Base-by-base conservation (phyloP, 2,113 vertebrate species). In the Lamprologus speciosus region DNA sequence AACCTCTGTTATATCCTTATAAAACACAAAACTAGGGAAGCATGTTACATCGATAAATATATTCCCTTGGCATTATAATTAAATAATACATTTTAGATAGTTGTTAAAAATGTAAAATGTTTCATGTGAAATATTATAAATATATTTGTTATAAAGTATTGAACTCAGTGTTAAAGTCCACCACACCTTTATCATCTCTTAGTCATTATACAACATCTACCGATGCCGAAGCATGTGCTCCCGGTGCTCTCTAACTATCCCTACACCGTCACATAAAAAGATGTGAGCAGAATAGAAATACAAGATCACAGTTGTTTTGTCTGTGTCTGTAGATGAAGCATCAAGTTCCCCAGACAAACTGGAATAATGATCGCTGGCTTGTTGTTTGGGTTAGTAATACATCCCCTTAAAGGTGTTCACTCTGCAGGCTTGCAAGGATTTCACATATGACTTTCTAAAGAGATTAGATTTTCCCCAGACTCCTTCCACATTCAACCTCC, bases 391-490 rank as follows among this genome's bases (percentile, higher is more conserved):
- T 19, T 78, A 78, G 23, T 78, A n/a, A n/a, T 31, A 78, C 23
- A 31, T 50, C 16, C 45, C 23, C 16, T 78, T 78, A 78, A 78
- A 50, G 3, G 6, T 12, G 26, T 78, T 50, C 7, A 50, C 26
- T 78, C 23, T 78, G 42, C 45, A 78, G 70, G 45, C 9, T 12
- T 78, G 26, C 70, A 19, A 31, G 50, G 16, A 31, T n/a, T 78
- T 78, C 42, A 50, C 16, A 78, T 19, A 28, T n/a, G 45, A 31
- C 45, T 50, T 78, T 78, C 42, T 78, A 78, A 78, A 50, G 2
- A 78, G 70, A 78, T 78, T 50, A 78, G 45, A 50, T 50, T n/a
- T 50, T 50, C 16, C 70, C 70, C 40, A 75, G 70, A 47, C 42
- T 47, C 14, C 40, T 50, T 78, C 45, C 2, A n/a, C 70, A 78